phyloP scores from a whole-genome alignment of 2,888 invertebrate genomes.

The Tinea pellionella region DNA sequence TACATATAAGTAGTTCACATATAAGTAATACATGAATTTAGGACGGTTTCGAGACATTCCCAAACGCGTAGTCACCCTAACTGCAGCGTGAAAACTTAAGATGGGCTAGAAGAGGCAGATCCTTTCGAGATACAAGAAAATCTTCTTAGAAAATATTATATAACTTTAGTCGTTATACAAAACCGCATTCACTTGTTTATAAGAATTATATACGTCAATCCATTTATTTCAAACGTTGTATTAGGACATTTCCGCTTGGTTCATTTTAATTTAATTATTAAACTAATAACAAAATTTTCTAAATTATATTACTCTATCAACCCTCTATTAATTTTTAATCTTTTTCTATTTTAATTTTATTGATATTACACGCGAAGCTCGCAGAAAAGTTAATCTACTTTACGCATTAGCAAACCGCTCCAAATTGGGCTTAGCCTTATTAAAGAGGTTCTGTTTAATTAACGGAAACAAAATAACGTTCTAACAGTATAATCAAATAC shows the following conservation, averaged over 20 bases:
- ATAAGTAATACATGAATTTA: too few species aligned
- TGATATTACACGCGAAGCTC: background rate
- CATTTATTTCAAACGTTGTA: too few species aligned
- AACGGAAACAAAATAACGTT: slow-evolving; percentile 6
- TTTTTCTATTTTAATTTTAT: background rate
- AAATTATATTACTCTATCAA: too few species aligned
- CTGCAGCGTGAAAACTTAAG: slow-evolving; percentile 1
- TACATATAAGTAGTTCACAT: too few species aligned
- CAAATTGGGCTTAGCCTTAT: background rate
- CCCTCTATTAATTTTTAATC: background rate
- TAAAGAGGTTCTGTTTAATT: background rate
- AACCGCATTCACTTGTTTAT: background rate
- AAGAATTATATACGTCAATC: background rate
- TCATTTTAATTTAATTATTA: too few species aligned
- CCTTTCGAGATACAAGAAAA: slow-evolving; percentile 2
- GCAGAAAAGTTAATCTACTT: background rate
- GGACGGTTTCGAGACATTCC: background rate
- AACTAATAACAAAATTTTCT: too few species aligned
- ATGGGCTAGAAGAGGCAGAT: background rate
- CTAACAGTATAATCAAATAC: background rate
- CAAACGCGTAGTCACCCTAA: background rate
- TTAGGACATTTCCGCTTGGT: too few species aligned
- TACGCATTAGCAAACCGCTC: background rate
- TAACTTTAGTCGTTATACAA: background rate
- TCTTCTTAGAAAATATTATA: background rate